Percentiles rank a stretch among this genome's conserved stretches.
Conservation (phyloP, 2,113 vertebrate genomes). For the Serinus canaria region DNA sequence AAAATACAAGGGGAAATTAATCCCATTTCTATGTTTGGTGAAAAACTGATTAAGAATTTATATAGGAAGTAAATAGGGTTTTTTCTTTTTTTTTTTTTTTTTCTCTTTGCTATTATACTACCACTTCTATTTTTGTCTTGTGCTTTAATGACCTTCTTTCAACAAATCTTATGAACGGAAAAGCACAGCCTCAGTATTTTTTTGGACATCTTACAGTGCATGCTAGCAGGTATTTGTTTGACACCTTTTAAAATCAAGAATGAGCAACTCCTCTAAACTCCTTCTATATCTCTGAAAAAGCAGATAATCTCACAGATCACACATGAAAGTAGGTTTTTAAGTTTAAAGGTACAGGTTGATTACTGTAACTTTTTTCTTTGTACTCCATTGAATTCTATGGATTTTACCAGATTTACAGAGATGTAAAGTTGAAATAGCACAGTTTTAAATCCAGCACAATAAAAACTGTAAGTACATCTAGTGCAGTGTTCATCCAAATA, state of each 20-base stretch:
- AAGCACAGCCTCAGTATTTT: not conserved
- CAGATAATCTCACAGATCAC: not conserved
- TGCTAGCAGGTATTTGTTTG: not conserved
- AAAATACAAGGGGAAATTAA: not conserved
- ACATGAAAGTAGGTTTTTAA: not conserved
- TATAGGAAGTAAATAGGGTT: not conserved
- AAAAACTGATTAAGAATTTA: not conserved
- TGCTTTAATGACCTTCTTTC: not conserved
- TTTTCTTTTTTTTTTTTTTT: not conserved
- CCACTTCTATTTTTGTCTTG: not conserved
- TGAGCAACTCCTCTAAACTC: not conserved
- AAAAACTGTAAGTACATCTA: not conserved
- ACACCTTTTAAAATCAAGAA: not conserved
- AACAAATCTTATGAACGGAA: not conserved
- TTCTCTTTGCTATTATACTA: not conserved
- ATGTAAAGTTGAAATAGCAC: not conserved
- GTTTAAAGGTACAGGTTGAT: not conserved
- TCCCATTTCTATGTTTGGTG: not conserved
- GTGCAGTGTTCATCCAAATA: not conserved
- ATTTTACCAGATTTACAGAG: not conserved
- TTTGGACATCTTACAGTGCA: fast-evolving
- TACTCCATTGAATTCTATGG: not conserved
- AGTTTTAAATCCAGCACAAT: not conserved
- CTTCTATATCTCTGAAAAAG: not conserved
- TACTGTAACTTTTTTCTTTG: not conserved